Evolutionary conservation across 2,113 vertebrate genomes (phyloP), one percentile per base, ranked within the genome.

Genomic region (Corvus cornix): DNA sequence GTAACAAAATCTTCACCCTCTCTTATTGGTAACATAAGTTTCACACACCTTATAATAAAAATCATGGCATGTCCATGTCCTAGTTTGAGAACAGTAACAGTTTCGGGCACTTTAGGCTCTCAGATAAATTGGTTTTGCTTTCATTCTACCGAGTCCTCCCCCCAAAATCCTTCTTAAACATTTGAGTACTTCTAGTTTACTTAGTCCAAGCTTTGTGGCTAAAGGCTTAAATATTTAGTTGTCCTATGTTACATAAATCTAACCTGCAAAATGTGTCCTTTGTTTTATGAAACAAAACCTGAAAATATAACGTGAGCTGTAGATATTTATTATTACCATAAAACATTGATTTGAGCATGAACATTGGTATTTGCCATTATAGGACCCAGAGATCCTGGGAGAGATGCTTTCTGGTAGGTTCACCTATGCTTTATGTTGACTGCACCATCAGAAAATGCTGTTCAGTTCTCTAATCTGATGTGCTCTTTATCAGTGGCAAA

Each of bases 201-300:
- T 48, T 76, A 56, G 16, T 39, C 20, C 26, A 69, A n/a, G 20
- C 5, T 72, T 76, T 73, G 30, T 69, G 44, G 8, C 41, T 87
- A 52, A 28, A 14, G 6, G 13, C 27, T 41, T 63, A 81, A 87
- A 48, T 81, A 37, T 43, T 31, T 49, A 43, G 17, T 64, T 72
- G 21, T 64, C n/a, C 8, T 28, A 41, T n/a, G 48, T 73, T 84
- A 30, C 16, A 51, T 63, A 87, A 70, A 88, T 48, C 56, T 75
- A 66, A 91, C 26, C 72, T 87, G 64, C 20, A 91, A 90, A 95
- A 30, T 58, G 15, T 86, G 62, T 84, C 46, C 3, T 91, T 77
- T 53, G 24, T 35, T 39, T 23, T 63, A 11, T 49, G 62, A 75
- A 92, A 84, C 11, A 64, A 67, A 92, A 72, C 12, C 13, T 51